Conservation (phyloP, 2,797 vertebrate genomes). For the Xyrichtys novacula region DNA sequence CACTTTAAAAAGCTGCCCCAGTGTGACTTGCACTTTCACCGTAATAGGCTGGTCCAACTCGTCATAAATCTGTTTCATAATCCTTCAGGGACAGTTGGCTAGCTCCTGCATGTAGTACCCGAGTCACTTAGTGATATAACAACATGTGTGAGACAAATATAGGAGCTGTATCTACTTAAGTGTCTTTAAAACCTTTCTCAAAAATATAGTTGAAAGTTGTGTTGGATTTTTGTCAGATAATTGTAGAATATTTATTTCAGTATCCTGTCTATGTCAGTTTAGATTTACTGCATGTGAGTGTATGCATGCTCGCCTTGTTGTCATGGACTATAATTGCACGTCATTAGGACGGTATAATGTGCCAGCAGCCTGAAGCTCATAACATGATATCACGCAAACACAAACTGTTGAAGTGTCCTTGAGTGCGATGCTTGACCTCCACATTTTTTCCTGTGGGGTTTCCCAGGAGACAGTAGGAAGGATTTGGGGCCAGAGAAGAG, state of each 20-base stretch:
- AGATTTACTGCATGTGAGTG: neutral
- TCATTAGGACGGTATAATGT: slow-evolving; percentile 29
- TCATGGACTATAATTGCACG: slow-evolving; percentile 28
- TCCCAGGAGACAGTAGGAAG: slow-evolving; percentile 27
- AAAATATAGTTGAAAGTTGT: slow-evolving; percentile 12
- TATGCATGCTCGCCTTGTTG: slow-evolving; percentile 24
- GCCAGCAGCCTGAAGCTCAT: slow-evolving; percentile 32
- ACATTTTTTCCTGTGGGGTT: slow-evolving; percentile 31
- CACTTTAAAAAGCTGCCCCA: slow-evolving; percentile 13
- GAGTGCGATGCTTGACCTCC: slow-evolving; percentile 41
- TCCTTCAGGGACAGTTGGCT: slow-evolving; percentile 31
- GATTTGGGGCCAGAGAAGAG: neutral
- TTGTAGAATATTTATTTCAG: neutral
- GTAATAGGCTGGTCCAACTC: slow-evolving; percentile 1
- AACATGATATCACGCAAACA: slow-evolving; percentile 50
- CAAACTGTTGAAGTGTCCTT: slow-evolving; percentile 62
- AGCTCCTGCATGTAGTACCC: slow-evolving; percentile 4
- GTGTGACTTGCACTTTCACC: slow-evolving; percentile 23
- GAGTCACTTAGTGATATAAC: slow-evolving; percentile 26
- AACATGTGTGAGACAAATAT: slow-evolving; percentile 7
- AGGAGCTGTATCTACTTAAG: neutral
- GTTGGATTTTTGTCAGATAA: slow-evolving; percentile 5
- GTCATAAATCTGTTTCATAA: slow-evolving; percentile 50
- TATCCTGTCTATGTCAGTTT: neutral
- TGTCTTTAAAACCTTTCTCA: neutral